A percentile compares a stretch with the other conserved stretches of the same genome.
Conservation (phyloP, 1,140 invertebrate species). For the Cherax destructor region DNA sequence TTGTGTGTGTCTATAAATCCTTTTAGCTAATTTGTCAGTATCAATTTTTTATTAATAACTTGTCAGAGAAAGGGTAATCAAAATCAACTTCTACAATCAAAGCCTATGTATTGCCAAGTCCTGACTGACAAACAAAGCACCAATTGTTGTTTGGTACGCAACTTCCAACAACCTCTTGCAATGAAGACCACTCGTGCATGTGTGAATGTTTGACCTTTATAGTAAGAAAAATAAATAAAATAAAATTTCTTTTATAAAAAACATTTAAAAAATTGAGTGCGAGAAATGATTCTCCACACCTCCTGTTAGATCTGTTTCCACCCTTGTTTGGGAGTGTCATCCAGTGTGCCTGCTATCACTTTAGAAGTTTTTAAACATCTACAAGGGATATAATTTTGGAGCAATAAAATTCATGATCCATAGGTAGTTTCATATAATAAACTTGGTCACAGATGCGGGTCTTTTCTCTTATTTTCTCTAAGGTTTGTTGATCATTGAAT, state of each 20-base stretch:
- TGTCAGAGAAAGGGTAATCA: conserved; percentile 60
- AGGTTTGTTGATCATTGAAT: background rate
- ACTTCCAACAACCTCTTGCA: conserved; percentile 67
- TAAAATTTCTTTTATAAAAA: conserved; percentile 10
- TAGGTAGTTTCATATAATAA: background rate
- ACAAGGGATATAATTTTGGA: background rate
- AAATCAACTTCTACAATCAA: conserved; percentile 63
- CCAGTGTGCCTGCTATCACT: conserved; percentile 26
- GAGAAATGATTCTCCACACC: conserved; percentile 17
- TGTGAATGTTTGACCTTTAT: conserved; percentile 55
- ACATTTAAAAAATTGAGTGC: conserved; percentile 24
- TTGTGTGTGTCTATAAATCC: background rate
- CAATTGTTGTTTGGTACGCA: conserved; percentile 67
- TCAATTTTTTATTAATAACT: background rate
- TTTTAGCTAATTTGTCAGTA: background rate
- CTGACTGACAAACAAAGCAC: conserved; percentile 69
- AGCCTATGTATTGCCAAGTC: conserved; percentile 70
- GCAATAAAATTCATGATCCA: background rate
- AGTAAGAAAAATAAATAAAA: conserved; percentile 40
- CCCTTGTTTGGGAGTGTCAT: conserved; percentile 19
- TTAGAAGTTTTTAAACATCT: background rate
- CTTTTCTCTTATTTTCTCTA: background rate
- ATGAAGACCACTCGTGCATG: conserved; percentile 61
- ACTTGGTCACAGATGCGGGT: conserved; percentile 7
- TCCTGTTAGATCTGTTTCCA: conserved; percentile 32